Percentiles rank a stretch among this genome's conserved stretches.
Evolutionary conservation across 2,113 vertebrate species (phyloP).

Genomic region (Pedionomus torquatus): DNA sequence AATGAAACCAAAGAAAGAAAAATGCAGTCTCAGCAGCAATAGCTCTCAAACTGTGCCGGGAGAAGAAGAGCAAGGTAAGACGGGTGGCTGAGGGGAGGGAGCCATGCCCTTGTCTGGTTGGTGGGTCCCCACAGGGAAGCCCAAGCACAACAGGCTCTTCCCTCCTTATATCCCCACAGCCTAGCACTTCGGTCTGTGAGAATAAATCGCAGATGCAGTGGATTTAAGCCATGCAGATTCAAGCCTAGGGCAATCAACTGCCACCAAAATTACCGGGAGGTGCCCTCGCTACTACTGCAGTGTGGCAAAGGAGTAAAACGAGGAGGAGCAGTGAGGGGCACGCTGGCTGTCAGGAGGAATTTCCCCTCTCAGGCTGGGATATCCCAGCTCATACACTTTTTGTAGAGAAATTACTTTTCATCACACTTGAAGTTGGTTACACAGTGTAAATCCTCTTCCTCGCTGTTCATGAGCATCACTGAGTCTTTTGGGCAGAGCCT

Average conservation of each 20-base stretch:
- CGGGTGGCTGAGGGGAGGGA: neutral
- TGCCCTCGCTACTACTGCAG: neutral
- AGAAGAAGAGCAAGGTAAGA: neutral
- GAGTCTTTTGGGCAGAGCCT: neutral
- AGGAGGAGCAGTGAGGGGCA: neutral
- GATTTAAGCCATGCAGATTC: neutral
- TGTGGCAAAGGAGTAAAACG: neutral
- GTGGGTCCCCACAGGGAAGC: neutral
- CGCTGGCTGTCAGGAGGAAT: neutral
- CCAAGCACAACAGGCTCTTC: neutral
- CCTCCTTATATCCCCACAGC: neutral
- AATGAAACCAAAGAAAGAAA: neutral
- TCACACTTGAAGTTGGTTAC: neutral
- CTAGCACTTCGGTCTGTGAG: neutral
- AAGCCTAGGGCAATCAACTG: neutral
- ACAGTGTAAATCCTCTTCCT: neutral
- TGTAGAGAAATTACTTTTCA: neutral
- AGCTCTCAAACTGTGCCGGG: neutral
- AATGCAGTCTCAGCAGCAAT: neutral
- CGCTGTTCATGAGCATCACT: neutral
- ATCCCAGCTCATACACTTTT: neutral
- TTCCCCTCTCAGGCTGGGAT: neutral
- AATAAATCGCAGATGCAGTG: neutral
- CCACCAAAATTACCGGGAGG: neutral
- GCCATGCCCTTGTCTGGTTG: fast-evolving